Evolutionary conservation across 2,113 vertebrate genomes (phyloP), one percentile per base, ranked within the genome.

Genomic region (Ochotona curzoniae): DNA sequence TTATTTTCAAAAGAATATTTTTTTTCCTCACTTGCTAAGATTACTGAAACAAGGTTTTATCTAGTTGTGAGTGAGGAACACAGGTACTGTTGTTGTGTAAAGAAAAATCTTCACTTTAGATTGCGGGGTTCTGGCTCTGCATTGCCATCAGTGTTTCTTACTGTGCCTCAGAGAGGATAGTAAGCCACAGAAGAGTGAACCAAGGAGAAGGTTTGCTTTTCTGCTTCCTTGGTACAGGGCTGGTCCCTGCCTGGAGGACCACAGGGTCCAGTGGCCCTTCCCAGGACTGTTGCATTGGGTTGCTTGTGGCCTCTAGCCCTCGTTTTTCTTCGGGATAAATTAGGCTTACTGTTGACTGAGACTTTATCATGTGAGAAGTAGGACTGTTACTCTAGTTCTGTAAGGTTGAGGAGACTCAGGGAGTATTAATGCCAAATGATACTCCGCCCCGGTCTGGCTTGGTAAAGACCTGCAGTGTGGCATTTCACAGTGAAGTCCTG

Each of bases 1-100:
- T 84, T 54, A 61, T 91, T 88, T 87, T 93, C 44, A 70, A 87
- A 94, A 90, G 60, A 73, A n/a, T n/a, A 51, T 80, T 79, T 32
- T 69, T 74, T 23, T 18, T 44, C 38, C 66, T 60, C 32, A 57
- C 21, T 76, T 49, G 23, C 12, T 51, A 57, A 81, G 63, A 18
- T 83, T 64, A 9, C 63, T 49, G 54, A 51, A 63, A 28, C 30
- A 32, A 69, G 32, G 66, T n/a, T 91, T 74, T 51, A 49, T 35
- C 26, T 60, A 63, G 47, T 87, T 82, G 47, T 28, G 8, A 71
- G 15, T 11, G 44, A 66, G 28, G 71, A 38, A 14, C 69, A 38
- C 30, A 85, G 54, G 32, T 21, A 5, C 76, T 5, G 1, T 73
- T 61, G 70, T 49, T 61, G 18, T 32, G 9, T 21, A 51, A 66